Evolutionary conservation across 64 coral and sea anemone species (phyloP), one percentile per base, ranked within the genome.

Genomic region (Porites lutea): DNA sequence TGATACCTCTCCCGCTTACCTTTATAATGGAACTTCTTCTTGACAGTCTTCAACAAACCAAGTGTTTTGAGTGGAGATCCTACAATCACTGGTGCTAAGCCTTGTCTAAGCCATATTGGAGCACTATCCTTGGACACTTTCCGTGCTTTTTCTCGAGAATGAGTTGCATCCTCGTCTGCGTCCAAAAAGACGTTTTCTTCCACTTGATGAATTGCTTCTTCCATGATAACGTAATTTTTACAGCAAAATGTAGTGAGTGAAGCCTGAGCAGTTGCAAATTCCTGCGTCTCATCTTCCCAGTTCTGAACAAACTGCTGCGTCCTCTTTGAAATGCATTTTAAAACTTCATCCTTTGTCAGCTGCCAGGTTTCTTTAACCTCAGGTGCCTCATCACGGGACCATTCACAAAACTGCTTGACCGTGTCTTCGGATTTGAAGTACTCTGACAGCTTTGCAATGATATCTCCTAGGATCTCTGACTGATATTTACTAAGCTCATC

Each of bases 161-260:
- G 58, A 59, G 58, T 59, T 59, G 13, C 73, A 15, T 19, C 73
- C 50, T 77, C 49, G 16, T 13, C 45, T 5, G 52, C 75, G 4
- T 77, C 48, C 15, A 75, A 11, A 16, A 77, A 77, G 22, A 22
- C 48, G 13, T 75, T 13, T 20, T 52, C 75, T 77, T 52, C 50
- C 50, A 77, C 50, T 47, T 77, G 4, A 14, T 15, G 75, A 18
- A 77, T 77, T 55, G 54, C 75, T 50, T 78, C 52, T 78, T 55
- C 75, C 75, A 78, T 78, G 48, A 78, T 5, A 23, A 19, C 18
- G 8, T 78, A 78, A 18, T 78, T 78, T 54, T 78, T 19, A 53
- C 50, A 12, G n/a, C 50, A 78, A 58, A 20, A 55, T 9, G 54
- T n/a, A 13, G 55, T 55, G 19, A 78, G 8, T 20, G 75, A n/a